phyloP scores from a whole-genome alignment of 2,888 invertebrate genomes.

The Pasiphila rectangulata region DNA sequence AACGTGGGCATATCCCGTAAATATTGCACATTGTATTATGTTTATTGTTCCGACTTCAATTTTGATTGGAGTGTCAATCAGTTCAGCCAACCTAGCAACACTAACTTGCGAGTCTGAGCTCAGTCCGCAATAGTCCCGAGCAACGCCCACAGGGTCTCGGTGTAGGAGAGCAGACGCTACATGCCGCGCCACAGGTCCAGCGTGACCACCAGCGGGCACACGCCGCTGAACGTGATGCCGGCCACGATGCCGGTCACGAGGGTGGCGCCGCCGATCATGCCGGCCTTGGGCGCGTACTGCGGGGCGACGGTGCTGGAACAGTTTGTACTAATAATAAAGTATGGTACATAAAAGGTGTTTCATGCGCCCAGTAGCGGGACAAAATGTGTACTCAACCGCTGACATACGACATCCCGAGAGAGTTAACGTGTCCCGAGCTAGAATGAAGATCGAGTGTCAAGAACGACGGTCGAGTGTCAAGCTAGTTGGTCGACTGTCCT shows the following conservation, averaged over 20 bases:
- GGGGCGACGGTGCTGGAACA: conserved; percentile 88
- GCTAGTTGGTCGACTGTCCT: not conserved
- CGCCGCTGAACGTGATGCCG: conserved; percentile 88
- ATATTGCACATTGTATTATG: too few species aligned
- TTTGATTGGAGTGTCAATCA: too few species aligned
- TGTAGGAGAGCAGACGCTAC: conserved; percentile 54
- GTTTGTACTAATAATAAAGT: not conserved
- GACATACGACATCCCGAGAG: too few species aligned
- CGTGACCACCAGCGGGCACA: conserved; percentile 83
- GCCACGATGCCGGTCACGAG: conserved; percentile 93
- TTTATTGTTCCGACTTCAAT: too few species aligned
- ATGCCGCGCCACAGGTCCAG: conserved; percentile 44
- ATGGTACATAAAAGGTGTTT: too few species aligned
- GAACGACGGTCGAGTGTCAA: not conserved
- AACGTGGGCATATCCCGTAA: too few species aligned
- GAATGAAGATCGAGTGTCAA: not conserved
- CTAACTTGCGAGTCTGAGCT: not conserved
- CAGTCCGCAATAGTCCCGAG: conserved; percentile 32
- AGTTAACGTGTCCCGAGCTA: too few species aligned
- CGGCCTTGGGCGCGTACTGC: conserved; percentile 91
- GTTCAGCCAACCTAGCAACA: too few species aligned
- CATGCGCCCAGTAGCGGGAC: too few species aligned
- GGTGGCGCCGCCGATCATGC: conserved; percentile 97
- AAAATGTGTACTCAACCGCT: too few species aligned
- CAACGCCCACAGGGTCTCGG: conserved; percentile 50